Conservation (phyloP, 2,113 vertebrate species). For the Psittacula cyanocephala region DNA sequence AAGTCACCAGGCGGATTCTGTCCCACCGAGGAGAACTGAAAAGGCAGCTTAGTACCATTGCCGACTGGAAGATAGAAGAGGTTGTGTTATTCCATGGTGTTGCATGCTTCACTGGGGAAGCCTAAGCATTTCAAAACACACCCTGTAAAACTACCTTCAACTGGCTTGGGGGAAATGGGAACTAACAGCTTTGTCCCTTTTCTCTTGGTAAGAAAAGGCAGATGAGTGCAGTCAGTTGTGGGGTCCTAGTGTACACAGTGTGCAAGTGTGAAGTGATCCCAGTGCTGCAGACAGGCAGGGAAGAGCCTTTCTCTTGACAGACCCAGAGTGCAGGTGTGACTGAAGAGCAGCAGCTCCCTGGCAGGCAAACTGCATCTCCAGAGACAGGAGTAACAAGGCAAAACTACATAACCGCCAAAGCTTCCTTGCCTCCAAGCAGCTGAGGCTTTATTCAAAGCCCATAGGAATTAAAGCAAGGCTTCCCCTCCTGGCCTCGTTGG, state of each 20-base stretch:
- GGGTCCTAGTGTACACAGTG: background rate
- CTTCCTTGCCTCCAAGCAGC: background rate
- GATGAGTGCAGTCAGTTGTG: background rate
- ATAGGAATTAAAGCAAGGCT: background rate
- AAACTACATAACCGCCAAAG: background rate
- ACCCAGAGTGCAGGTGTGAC: background rate
- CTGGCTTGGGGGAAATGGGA: background rate
- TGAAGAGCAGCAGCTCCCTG: background rate
- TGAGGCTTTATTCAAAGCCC: background rate
- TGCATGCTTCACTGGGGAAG: background rate
- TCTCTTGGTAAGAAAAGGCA: background rate
- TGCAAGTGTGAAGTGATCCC: background rate
- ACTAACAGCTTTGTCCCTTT: background rate
- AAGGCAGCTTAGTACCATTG: slow-evolving; percentile 73
- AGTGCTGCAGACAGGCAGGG: background rate
- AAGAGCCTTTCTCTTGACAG: background rate
- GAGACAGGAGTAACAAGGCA: background rate
- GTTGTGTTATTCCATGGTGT: background rate
- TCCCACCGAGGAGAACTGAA: slow-evolving; percentile 78
- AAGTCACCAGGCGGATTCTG: slow-evolving; percentile 77
- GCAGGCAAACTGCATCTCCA: background rate
- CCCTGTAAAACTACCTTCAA: background rate
- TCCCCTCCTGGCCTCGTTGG: background rate
- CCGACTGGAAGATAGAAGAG: slow-evolving; percentile 77
- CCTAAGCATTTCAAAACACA: background rate